phyloP scores from a whole-genome alignment of 2,888 invertebrate genomes.

The Tetheella fluctuosa region DNA sequence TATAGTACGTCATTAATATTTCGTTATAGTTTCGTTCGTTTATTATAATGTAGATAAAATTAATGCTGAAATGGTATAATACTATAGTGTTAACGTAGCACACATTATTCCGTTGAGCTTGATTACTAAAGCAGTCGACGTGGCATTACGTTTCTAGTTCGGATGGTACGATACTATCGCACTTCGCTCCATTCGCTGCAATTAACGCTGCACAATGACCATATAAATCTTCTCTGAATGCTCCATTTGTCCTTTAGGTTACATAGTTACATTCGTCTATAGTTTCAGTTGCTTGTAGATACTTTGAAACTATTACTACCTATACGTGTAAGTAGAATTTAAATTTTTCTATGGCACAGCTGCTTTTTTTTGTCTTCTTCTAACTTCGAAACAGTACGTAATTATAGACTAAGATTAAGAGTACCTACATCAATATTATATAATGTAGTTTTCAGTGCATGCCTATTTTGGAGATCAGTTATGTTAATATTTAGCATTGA shows the following conservation, averaged over 20 bases:
- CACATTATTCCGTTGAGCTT: slow-evolving; percentile 52
- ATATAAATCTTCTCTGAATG: slow-evolving; percentile 78
- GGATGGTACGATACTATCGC: slow-evolving; percentile 73
- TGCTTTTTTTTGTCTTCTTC: too few species aligned
- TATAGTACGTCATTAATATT: slow-evolving; percentile 45
- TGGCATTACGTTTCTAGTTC: slow-evolving; percentile 70
- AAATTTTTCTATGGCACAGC: too few species aligned
- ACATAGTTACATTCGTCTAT: slow-evolving; percentile 47
- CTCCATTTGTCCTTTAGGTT: slow-evolving; percentile 66
- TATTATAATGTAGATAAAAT: slow-evolving; percentile 23
- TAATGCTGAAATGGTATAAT: neutral
- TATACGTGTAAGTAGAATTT: too few species aligned
- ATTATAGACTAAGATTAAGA: too few species aligned
- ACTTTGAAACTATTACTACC: neutral
- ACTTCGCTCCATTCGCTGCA: slow-evolving; percentile 77
- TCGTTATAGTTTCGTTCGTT: neutral
- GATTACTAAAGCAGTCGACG: slow-evolving; percentile 48
- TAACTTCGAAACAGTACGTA: too few species aligned
- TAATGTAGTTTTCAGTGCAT: too few species aligned
- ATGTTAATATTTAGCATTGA: too few species aligned
- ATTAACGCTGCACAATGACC: slow-evolving; percentile 81
- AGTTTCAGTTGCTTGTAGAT: neutral
- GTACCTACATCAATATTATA: too few species aligned
- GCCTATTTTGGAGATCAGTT: too few species aligned
- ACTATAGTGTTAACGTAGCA: slow-evolving; percentile 45